Evolutionary conservation across 2,113 vertebrate species (phyloP).

Genomic region (Fulica atra): DNA sequence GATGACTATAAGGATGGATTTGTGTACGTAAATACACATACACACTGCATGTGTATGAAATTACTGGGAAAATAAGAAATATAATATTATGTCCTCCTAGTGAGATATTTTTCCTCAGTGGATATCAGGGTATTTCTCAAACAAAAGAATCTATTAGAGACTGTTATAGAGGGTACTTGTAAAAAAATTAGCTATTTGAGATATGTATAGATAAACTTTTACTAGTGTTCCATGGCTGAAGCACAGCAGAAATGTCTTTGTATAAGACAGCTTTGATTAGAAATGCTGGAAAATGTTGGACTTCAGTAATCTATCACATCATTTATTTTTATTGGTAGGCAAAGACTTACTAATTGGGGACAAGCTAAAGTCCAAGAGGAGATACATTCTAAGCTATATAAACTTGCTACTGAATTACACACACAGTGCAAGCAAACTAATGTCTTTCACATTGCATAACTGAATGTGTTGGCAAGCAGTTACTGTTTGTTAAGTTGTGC

Average conservation of each 20-base stretch:
- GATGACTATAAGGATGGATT: background rate
- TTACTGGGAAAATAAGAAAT: background rate
- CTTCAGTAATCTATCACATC: background rate
- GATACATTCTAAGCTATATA: background rate
- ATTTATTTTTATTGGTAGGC: background rate
- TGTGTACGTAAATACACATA: background rate
- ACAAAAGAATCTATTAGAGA: background rate
- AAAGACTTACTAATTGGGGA: background rate
- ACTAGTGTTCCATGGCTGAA: background rate
- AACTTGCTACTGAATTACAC: background rate
- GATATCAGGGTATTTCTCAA: background rate
- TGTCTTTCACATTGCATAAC: background rate
- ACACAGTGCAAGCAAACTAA: background rate
- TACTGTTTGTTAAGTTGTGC: background rate
- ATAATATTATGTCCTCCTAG: background rate
- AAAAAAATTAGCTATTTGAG: background rate
- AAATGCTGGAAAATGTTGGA: background rate
- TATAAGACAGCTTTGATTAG: background rate
- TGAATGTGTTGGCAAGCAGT: background rate
- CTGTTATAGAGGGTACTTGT: background rate
- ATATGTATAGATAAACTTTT: background rate
- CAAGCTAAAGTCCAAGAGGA: background rate
- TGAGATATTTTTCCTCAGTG: rapidly evolving
- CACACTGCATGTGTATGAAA: background rate
- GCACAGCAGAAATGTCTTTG: background rate